Conservation (phyloP, 2,113 vertebrate genomes). For the Taxidea taxus region DNA sequence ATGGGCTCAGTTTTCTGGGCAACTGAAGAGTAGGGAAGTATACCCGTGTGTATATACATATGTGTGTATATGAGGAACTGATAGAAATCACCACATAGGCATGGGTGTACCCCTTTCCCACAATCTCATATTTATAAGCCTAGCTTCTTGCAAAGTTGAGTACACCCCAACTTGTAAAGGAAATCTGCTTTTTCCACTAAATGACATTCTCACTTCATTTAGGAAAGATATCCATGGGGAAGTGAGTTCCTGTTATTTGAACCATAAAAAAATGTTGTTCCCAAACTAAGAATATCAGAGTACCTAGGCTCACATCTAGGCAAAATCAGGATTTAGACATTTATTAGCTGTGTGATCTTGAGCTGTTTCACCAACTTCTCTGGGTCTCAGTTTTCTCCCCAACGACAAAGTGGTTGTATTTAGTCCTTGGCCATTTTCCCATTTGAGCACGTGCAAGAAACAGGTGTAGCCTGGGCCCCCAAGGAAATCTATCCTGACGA, state of each 20-base stretch:
- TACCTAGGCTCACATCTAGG: not conserved
- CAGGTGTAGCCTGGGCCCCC: conserved; percentile 71
- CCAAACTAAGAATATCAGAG: not conserved
- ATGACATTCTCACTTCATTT: not conserved
- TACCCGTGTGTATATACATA: too few species aligned
- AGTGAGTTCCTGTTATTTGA: conserved; percentile 25
- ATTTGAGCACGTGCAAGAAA: conserved; percentile 68
- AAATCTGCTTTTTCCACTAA: not conserved
- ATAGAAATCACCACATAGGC: not conserved
- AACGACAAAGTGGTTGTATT: conserved; percentile 60
- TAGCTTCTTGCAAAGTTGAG: conserved; percentile 37
- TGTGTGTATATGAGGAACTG: not conserved
- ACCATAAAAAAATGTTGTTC: conserved; percentile 9
- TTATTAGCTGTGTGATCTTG: conserved; percentile 53
- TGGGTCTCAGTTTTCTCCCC: conserved; percentile 57
- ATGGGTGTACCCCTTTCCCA: not conserved
- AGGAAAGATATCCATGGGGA: conserved; percentile 17
- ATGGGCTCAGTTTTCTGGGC: not conserved
- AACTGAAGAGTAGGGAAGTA: not conserved
- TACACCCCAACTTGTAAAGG: not conserved
- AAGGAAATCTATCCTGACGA: conserved; percentile 71
- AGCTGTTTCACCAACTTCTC: conserved; percentile 50
- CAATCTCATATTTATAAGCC: not conserved
- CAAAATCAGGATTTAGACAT: not conserved
- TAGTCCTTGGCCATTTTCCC: conserved; percentile 70